Percentiles rank a stretch among this genome's conserved stretches.
Evolutionary conservation across 1,140 invertebrate genomes (phyloP).

Genomic region (Drosophila erecta): DNA sequence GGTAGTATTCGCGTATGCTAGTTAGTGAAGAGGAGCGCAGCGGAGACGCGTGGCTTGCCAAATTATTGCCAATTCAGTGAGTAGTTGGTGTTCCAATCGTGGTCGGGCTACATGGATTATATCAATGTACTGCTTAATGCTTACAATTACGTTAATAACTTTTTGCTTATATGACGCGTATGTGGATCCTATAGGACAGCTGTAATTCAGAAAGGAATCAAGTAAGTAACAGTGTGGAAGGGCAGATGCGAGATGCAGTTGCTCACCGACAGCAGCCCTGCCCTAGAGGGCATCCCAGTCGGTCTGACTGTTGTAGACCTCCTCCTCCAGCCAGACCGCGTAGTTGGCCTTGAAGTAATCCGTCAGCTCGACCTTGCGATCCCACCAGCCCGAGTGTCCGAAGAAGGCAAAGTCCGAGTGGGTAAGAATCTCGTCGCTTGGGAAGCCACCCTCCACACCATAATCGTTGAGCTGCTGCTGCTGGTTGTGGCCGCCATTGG

Average conservation of each 20-base stretch:
- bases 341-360: conserved; percentile 99
- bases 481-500: conserved; percentile 65
- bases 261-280: conserved; percentile 15
- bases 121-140: conserved; percentile 68
- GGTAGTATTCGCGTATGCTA: conserved; percentile 32
- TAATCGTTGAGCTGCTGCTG: conserved; percentile 80
- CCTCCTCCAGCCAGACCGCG: conserved; percentile 97
- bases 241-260: too few relatives aligned
- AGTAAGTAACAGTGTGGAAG: not conserved
- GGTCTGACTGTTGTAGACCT: conserved; percentile 95
- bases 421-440: conserved; percentile 81
- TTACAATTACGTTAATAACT: conserved; percentile 77
- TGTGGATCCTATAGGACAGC: conserved; percentile 6
- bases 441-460: conserved; percentile 79
- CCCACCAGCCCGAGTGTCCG: conserved; percentile 82
- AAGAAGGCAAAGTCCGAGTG: conserved; percentile 83
- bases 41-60: conserved; percentile 33
- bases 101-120: conserved; percentile 65
- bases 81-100: conserved; percentile 33
- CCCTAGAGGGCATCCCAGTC: conserved; percentile 88
- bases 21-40: conserved; percentile 39
- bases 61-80: conserved; percentile 67
- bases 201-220: not conserved
- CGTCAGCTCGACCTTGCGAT: conserved; percentile 91
- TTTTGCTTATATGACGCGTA: conserved; percentile 59